Base-by-base conservation (phyloP, 2,888 invertebrate genomes). In the Branchipolynoe longqiensis region DNA sequence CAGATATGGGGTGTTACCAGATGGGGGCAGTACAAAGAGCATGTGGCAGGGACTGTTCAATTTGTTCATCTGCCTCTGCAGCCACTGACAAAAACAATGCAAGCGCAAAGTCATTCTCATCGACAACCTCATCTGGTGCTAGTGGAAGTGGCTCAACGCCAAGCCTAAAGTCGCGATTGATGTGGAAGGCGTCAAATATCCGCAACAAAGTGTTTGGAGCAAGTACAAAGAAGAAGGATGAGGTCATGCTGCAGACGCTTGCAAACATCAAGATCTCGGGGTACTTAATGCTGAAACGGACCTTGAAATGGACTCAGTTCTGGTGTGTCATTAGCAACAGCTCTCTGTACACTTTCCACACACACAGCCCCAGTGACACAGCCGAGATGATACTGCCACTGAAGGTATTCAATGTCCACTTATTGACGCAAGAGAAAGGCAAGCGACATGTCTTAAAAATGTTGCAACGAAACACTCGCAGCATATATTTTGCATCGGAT, bases 321-420 rank as follows among this genome's bases (percentile, higher is more conserved):
- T 91, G 90, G 90, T 91, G 91, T 86, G 89, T 89, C 0, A 89
- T 92, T n/a, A 89, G 89, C 74, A 85, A 89, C n/a, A 90, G 91
- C 0, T 90, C 90, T 83, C 89, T 92, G 73, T 91, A 91, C 86
- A 90, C 89, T 64, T 92, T 91, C 83, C 90, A 90, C 64, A 87
- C 90, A 0, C 88, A 90, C 64, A 86, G 88, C 6, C 86, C 86
- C 0, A 88, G 89, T 0, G 91, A 91, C n/a, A 82, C 38, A n/a
- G 89, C 91, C 0, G 85, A 88, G n/a, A n/a, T 91, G 18, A 84
- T 88, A 6, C 87, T 90, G 28, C 83, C 89, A 22, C 81, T 92
- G 2, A 88, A 89, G 14, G 89, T 90, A 33, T 90, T 90, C 85
- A 89, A 86, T 3, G 90, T 92, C 4, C 86, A 87, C 1, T 90